A percentile compares a stretch with the other conserved stretches of the same genome.
These are phyloP conservation scores for Nemotelus pantherinus DNA, from an alignment of 2,888 invertebrate genomes.

Conservation along the genomic window DNA sequence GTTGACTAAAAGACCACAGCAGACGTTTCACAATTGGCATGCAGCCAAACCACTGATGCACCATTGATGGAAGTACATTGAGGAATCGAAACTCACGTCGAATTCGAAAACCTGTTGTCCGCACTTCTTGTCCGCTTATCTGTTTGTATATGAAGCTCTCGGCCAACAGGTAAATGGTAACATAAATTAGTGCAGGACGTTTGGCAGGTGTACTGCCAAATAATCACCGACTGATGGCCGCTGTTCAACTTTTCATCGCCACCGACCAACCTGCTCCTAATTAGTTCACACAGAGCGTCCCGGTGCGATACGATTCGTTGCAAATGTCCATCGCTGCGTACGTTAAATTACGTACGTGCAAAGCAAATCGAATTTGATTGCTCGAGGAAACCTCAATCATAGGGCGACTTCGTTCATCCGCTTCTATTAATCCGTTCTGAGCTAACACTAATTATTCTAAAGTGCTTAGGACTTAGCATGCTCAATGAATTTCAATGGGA, in stretches of 20 bases:
- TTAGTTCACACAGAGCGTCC: constrained; percentile 15
- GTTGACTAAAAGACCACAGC: neutral
- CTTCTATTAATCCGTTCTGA: constrained; percentile 10
- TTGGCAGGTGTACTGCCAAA: constrained; percentile 12
- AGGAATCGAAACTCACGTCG: neutral
- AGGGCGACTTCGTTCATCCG: neutral
- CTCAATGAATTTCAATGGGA: constrained; percentile 22
- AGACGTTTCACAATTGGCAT: too few species aligned
- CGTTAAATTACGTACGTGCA: neutral
- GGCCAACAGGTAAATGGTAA: constrained; percentile 4
- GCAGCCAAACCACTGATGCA: too few species aligned
- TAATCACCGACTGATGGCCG: neutral
- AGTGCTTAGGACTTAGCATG: neutral
- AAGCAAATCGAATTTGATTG: neutral
- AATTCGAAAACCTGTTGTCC: neutral
- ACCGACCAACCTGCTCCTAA: neutral
- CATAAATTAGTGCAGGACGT: neutral
- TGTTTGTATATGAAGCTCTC: neutral
- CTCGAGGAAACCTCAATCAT: neutral
- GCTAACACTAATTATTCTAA: constrained; percentile 29
- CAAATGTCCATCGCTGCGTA: neutral
- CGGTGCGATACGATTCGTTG: constrained; percentile 12
- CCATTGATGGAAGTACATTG: neutral
- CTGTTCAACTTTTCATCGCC: constrained; percentile 28
- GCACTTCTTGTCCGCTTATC: neutral